Conservation (phyloP, 30 jellyfish, hydroid and myxozoan species). For the Aurelia aurita region DNA sequence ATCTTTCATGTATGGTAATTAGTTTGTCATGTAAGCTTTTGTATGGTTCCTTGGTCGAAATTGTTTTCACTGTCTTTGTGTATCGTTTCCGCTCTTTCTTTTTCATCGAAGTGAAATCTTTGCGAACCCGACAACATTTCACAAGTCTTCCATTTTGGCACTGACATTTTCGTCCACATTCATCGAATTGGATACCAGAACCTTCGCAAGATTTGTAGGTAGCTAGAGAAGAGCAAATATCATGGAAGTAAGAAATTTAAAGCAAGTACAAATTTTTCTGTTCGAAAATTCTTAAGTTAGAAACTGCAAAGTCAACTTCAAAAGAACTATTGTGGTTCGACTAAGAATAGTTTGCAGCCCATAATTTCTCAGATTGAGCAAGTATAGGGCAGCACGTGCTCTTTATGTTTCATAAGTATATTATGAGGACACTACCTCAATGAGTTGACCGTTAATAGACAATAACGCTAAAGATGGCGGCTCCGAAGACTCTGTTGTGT, state of each 20-base stretch:
- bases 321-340: no score
- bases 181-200: slow-evolving; percentile 65
- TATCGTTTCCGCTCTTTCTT: slow-evolving; percentile 71
- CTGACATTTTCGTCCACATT: slow-evolving; percentile 82
- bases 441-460: no score
- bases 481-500: no score
- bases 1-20: slow-evolving; percentile 47
- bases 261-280: no score
- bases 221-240: not conserved
- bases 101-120: slow-evolving; percentile 87
- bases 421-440: no score
- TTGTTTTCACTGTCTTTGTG: slow-evolving; percentile 54
- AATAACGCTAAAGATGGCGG: no score
- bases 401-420: no score
- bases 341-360: no score
- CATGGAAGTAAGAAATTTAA: not conserved
- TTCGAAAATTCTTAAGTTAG: no score
- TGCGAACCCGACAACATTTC: slow-evolving; percentile 83
- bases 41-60: slow-evolving; percentile 72
- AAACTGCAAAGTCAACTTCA: no score
- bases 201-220: slow-evolving; percentile 20
- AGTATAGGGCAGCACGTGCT: no score
- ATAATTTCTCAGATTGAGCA: no score
- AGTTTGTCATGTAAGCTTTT: slow-evolving; percentile 42
- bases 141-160: slow-evolving; percentile 81